Evolutionary conservation across 2,797 vertebrate genomes (phyloP), one percentile per base, ranked within the genome.

Genomic region (Danionella dracula): DNA sequence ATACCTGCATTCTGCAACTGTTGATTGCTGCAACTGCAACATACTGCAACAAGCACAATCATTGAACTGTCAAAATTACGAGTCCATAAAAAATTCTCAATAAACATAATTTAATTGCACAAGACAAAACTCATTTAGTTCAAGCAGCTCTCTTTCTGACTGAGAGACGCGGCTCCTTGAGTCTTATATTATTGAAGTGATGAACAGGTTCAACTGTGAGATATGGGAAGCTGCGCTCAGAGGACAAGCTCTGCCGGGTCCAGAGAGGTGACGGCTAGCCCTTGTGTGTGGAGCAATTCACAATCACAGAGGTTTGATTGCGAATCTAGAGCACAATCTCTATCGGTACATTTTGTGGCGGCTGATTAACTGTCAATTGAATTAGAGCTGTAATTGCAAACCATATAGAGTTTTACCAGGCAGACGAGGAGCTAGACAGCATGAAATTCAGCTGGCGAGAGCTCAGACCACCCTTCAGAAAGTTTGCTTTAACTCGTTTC

Each of bases 291-390:
- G 37, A 4, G 16, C 37, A 54, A 57, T 59, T 71, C 38, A 65
- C 17, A 50, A 15, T 34, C 38, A 46, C 27, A 40, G 51, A 8
- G 1, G 44, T 56, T 48, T 56, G 42, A 63, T 44, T 37, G 45
- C 7, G 40, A 21, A 45, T 65, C 64, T 51, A 45, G 31, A 59
- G 48, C 46, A 16, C 46, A 29, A 58, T 31, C 34, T 53, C 19
- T 59, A 51, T 50, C 27, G 45, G 19, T 49, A 65, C 55, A 20
- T 65, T 44, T 17, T 58, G 55, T 37, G 32, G 53, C 4, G 54
- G 7, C 29, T 44, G 56, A 59, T 57, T 53, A 77, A 65, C 6
- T 46, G 32, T 34, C 61, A 62, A 21, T 65, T 53, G 45, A 65
- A 64, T 50, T 59, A 49, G 44, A 67, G 54, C 45, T 35, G 0